Base-by-base conservation (phyloP, 2,888 invertebrate genomes). In the Ectobius pallidus region DNA sequence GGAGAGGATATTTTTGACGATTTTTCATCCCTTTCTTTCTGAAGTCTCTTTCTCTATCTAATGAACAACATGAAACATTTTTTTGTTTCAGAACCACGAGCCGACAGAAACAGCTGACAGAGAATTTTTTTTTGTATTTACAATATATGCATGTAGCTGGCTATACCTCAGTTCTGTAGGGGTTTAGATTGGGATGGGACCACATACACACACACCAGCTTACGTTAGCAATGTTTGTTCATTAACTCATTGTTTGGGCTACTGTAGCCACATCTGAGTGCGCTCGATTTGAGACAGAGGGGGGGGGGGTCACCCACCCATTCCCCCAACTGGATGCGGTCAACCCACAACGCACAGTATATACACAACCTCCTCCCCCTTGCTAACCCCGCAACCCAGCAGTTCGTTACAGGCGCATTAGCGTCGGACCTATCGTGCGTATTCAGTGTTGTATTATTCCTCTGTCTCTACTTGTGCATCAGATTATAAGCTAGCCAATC, bases 151-250 rank as follows among this genome's bases (percentile, higher is more conserved):
- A n/a, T n/a, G 46, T 6, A 14, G 39, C 7, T 9, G 39, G 39
- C 14, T 39, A 9, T n/a, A n/a, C n/a, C n/a, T n/a, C n/a, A n/a
- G n/a, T n/a, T n/a, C n/a, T n/a, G n/a, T 14, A 39, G 39, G 39
- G 39, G 39, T 39, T 39, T 6, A 14, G 14, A 6, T 6, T 6
- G 39, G 39, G 46, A n/a, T 46, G 18, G 46, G 46, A 46, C 18
- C 14, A n/a, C 14, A n/a, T n/a, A 11, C n/a, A 46, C 46, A 46
- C 46, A 46, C 25, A 52, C 25, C 22, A 25, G 65, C 65, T 65
- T 65, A 65, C 46, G 65, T 65, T n/a, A 46, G 65, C 65, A 65
- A 65, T 65, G 65, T 65, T 65, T 65, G 65, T 65, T 65, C 65
- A 65, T 65, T 65, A 65, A 65, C 65, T 65, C 65, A 65, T 65